Evolutionary conservation across 37 sponge, comb jelly and placozoan species (phyloP).

Genomic region (Halisarca cf. caerulea): DNA sequence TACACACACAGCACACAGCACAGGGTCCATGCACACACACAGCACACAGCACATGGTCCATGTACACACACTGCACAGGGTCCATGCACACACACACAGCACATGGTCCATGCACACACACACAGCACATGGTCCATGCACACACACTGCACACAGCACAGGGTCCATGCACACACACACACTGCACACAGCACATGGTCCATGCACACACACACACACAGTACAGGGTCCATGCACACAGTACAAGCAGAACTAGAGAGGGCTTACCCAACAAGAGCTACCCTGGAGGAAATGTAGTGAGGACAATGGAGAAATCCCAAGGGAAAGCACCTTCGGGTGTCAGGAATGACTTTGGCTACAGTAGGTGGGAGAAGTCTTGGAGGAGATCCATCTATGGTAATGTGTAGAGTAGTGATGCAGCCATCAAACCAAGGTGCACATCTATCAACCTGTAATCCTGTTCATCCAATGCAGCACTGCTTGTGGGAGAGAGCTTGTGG

Average conservation of each 20-base stretch:
- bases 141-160: too few relatives aligned
- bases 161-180: too few relatives aligned
- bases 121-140: too few relatives aligned
- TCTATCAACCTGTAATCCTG: not conserved
- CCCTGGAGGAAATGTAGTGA: slow-evolving; percentile 49
- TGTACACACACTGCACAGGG: too few relatives aligned
- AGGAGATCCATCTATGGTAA: not conserved
- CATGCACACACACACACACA: not conserved
- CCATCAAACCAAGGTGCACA: not conserved
- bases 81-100: too few relatives aligned
- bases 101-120: too few relatives aligned
- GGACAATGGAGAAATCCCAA: slow-evolving; percentile 52
- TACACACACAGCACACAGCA: too few relatives aligned
- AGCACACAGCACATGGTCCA: too few relatives aligned
- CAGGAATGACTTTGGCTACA: slow-evolving; percentile 3
- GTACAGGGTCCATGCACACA: too few relatives aligned
- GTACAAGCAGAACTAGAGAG: not conserved
- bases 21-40: too few relatives aligned
- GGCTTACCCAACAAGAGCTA: slow-evolving; percentile 81
- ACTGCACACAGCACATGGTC: too few relatives aligned
- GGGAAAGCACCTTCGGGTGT: slow-evolving; percentile 60
- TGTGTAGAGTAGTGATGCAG: not conserved
- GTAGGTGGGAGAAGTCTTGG: slow-evolving; percentile 52
- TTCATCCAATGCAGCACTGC: not conserved
- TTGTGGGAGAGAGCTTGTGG: not conserved